Conservation (phyloP, 2,888 invertebrate species). For the Acrobasis consociella region DNA sequence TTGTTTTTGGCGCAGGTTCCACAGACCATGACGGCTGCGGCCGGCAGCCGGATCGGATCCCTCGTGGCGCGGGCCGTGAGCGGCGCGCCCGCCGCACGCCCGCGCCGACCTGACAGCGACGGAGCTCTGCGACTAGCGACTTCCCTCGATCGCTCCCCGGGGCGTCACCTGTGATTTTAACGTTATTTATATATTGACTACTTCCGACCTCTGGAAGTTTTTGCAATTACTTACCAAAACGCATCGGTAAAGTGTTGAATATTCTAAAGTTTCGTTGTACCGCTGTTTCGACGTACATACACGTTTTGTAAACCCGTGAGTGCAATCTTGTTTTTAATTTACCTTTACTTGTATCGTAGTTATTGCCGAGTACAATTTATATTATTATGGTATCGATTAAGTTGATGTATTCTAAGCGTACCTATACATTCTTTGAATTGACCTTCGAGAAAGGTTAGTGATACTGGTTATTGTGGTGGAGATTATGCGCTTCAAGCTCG, state of each 20-base stretch:
- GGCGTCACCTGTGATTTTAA: constrained; percentile 59
- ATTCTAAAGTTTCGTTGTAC: constrained; percentile 70
- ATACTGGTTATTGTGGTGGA: constrained; percentile 75
- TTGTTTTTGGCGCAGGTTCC: constrained; percentile 63
- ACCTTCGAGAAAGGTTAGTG: constrained; percentile 82
- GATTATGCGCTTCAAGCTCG: constrained; percentile 64
- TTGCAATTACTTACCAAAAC: constrained; percentile 60
- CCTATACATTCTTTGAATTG: constrained; percentile 82
- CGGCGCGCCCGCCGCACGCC: constrained; percentile 35
- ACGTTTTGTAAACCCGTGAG: constrained; percentile 54
- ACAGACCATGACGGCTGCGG: constrained; percentile 80
- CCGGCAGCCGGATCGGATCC: constrained; percentile 39
- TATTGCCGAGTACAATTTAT: constrained; percentile 71
- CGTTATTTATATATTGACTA: constrained; percentile 59
- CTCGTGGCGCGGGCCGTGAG: constrained; percentile 40
- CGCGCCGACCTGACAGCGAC: constrained; percentile 28
- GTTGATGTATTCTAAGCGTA: constrained; percentile 77
- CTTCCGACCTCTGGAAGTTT: constrained; percentile 58
- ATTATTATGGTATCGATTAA: constrained; percentile 67
- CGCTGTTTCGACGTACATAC: constrained; percentile 51
- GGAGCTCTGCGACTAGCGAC: constrained; percentile 27
- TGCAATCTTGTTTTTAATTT: constrained; percentile 63
- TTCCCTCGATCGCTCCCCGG: constrained; percentile 30
- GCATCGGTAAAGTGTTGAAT: constrained; percentile 74
- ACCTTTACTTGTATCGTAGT: constrained; percentile 60